Percentiles rank a stretch among this genome's conserved stretches.
Conservation (phyloP, 2,113 vertebrate species). For the Uropsilus gracilis region DNA sequence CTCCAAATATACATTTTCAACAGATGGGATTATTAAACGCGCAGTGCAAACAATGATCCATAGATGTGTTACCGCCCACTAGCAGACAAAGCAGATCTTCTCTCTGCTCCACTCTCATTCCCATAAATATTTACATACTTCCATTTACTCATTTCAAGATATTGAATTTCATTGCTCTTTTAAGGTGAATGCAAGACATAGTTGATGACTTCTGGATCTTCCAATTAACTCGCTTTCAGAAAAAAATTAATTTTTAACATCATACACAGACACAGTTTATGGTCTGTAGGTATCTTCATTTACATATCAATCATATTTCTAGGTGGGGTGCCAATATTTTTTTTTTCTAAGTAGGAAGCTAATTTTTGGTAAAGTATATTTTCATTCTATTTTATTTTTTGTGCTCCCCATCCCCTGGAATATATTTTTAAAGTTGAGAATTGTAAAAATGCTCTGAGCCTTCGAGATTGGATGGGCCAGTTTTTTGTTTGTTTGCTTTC, state of each 20-base stretch:
- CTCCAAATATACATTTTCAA: conserved; percentile 58
- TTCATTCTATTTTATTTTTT: too few species aligned
- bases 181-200: conserved; percentile 28
- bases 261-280: conserved; percentile 24
- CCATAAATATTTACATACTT: conserved; percentile 72
- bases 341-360: conserved; percentile 14
- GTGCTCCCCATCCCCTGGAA: too few species aligned
- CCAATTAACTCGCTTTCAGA: conserved; percentile 36
- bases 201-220: conserved; percentile 23
- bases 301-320: neutral
- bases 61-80: conserved; percentile 54
- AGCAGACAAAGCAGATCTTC: conserved; percentile 38
- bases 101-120: conserved; percentile 16
- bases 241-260: neutral
- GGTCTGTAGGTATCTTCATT: conserved; percentile 12
- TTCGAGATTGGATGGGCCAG: neutral
- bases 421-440: conserved; percentile 26
- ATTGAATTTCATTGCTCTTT: conserved; percentile 63
- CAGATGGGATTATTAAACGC: conserved; percentile 74
- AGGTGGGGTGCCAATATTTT: neutral
- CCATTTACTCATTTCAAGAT: conserved; percentile 47
- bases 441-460: neutral
- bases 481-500: too few species aligned
- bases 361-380: neutral
- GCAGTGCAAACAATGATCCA: conserved; percentile 72